Evolutionary conservation across 2,888 invertebrate genomes (phyloP), one percentile per base, ranked within the genome.

Genomic region (Cosmorhoe ocellata): DNA sequence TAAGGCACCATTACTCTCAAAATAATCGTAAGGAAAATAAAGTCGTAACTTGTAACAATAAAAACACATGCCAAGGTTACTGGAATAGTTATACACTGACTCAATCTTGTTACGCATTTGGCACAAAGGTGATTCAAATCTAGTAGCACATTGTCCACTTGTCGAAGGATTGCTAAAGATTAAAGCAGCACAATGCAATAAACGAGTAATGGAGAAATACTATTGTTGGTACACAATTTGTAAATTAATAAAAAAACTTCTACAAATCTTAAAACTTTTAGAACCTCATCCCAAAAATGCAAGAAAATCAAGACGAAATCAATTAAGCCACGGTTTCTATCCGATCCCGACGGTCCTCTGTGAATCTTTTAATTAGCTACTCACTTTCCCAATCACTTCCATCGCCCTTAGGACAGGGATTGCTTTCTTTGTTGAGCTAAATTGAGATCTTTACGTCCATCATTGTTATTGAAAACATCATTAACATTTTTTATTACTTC

Each of bases 261-360:
- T 10, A 9, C 1, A 3, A 18, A 18, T 18, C 18, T 6, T 14
- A 46, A 73, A 74, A 76, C 63, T 78, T 86, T 83, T 66, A 71
- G 74, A 79, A 74, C 56, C 81, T 50, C 64, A 64, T 64, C 38
- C 51, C 57, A 69, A 71, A 76, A 75, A 74, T 71, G 72, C 61
- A 69, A 66, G 66, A 66, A 68, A 66, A 68, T 71, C 66, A 44
- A 52, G 74, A 69, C 71, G 61, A 85, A 89, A 89, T 89, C 89
- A 86, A 89, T 89, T 89, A 84, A 67, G 70, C 70, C 79, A 79
- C 80, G 78, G 76, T 73, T 70, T 71, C 67, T 69, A 68, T 67
- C 64, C 69, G 75, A 61, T 74, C 71, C 72, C 76, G 77, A 67
- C 47, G 65, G 66, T 56, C 61, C 56, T 61, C 70, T 67, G 72